Percentiles rank a stretch among this genome's conserved stretches.
Conservation (phyloP, 2,888 invertebrate genomes). For the Eupithecia exiguata region DNA sequence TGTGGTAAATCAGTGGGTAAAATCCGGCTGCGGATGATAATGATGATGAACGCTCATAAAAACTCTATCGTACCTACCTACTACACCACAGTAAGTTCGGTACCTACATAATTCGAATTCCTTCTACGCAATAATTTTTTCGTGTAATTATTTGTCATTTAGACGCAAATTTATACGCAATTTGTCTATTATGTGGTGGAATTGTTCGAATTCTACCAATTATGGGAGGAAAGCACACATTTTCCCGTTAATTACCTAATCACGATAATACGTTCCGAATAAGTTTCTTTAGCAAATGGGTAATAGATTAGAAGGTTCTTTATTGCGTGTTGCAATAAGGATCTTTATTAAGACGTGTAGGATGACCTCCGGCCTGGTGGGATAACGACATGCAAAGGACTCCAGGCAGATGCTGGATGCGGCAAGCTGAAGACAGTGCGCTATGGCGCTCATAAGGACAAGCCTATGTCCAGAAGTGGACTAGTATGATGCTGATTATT, state of each 20-base stretch:
- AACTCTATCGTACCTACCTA: no score
- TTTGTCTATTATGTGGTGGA: neutral
- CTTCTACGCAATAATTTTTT: neutral
- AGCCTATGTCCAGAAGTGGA: neutral
- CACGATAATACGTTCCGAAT: slow-evolving; percentile 25
- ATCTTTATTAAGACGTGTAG: neutral
- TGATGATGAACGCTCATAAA: no score
- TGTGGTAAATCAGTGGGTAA: no score
- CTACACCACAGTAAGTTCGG: no score
- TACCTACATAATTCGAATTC: no score
- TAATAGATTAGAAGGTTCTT: neutral
- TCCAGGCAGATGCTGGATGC: neutral
- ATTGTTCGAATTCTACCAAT: neutral
- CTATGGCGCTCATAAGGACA: neutral
- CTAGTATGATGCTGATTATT: neutral
- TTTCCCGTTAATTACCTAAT: slow-evolving; percentile 38
- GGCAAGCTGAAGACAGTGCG: neutral
- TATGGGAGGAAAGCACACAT: slow-evolving; percentile 16
- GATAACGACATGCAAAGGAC: neutral
- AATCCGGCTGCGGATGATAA: no score
- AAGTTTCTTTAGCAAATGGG: neutral
- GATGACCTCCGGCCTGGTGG: neutral
- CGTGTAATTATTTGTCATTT: neutral
- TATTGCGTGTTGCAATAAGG: neutral
- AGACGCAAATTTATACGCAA: neutral